Evolutionary conservation across 2,888 invertebrate species (phyloP).

Genomic region (Byasa hedistus): DNA sequence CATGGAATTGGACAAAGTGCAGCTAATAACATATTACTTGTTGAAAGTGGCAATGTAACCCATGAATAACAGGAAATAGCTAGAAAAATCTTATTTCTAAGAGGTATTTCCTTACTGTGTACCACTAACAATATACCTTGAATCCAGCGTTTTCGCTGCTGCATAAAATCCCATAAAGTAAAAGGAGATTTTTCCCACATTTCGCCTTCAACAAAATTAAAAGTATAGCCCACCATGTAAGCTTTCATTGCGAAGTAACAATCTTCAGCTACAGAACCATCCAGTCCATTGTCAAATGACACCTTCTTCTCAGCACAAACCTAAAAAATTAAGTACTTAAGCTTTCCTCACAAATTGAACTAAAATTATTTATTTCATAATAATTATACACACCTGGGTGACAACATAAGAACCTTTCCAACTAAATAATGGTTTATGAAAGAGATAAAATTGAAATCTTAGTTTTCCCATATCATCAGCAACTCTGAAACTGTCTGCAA

Average conservation of each 20-base stretch:
- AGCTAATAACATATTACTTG: conserved; percentile 92
- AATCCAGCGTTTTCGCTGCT: conserved; percentile 97
- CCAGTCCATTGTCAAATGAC: conserved; percentile 96
- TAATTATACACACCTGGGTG: conserved; percentile 85
- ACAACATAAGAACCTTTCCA: conserved; percentile 99
- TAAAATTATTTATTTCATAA: conserved; percentile 3
- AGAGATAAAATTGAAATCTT: conserved; percentile 93
- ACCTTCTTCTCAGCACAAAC: conserved; percentile 94
- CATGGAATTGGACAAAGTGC: conserved; percentile 93
- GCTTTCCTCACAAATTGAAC: conserved; percentile 1
- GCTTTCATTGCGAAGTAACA: conserved; percentile 98
- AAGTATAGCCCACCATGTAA: conserved; percentile 92
- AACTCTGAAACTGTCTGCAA: conserved; percentile 97
- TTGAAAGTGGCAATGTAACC: conserved; percentile 96
- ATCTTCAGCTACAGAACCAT: conserved; percentile 98
- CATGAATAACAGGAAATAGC: conserved; percentile 96
- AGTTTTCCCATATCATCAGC: conserved; percentile 99
- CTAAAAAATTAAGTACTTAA: conserved; percentile 71
- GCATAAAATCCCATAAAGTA: conserved; percentile 95
- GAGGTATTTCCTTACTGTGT: conserved; percentile 90
- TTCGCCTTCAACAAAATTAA: conserved; percentile 98
- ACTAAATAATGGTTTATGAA: conserved; percentile 96
- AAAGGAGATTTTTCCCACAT: conserved; percentile 99
- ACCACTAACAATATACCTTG: conserved; percentile 94
- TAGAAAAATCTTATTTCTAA: conserved; percentile 88